phyloP scores from a whole-genome alignment of 53 echinoderm and acorn worm genomes.

The Temnopleurus reevesii region DNA sequence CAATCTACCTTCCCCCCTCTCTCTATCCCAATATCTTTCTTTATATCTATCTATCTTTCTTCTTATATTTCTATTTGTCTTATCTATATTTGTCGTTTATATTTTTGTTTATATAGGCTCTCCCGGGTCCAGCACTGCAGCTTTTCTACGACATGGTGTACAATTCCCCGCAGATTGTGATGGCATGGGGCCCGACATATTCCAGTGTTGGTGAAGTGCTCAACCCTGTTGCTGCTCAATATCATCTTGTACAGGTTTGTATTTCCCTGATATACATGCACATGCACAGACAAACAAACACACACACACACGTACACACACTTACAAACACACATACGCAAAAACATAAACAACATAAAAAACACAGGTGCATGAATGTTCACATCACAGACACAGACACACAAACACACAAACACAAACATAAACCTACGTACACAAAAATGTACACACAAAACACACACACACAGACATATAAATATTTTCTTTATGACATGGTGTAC shows the following conservation, averaged over 20 bases:
- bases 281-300: no score
- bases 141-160: constrained; percentile 69
- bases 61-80: neutral
- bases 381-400: no score
- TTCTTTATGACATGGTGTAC: constrained; percentile 69
- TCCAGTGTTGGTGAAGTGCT: constrained; percentile 65
- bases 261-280: no score
- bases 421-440: no score
- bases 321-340: no score
- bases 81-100: neutral
- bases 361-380: no score
- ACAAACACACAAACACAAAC: no score
- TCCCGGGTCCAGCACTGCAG: constrained; percentile 48
- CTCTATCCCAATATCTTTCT: neutral
- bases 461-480: no score
- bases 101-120: neutral
- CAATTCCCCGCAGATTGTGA: constrained; percentile 61
- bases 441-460: no score
- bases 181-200: constrained; percentile 76
- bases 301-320: no score
- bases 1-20: neutral
- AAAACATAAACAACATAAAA: no score
- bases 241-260: constrained; percentile 73
- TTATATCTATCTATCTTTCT: neutral
- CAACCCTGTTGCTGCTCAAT: constrained; percentile 63